A percentile compares a stretch with the other conserved stretches of the same genome.
These are phyloP conservation scores for Lutraria lutraria DNA, from an alignment of 2,888 invertebrate genomes.

Conservation along the genomic window DNA sequence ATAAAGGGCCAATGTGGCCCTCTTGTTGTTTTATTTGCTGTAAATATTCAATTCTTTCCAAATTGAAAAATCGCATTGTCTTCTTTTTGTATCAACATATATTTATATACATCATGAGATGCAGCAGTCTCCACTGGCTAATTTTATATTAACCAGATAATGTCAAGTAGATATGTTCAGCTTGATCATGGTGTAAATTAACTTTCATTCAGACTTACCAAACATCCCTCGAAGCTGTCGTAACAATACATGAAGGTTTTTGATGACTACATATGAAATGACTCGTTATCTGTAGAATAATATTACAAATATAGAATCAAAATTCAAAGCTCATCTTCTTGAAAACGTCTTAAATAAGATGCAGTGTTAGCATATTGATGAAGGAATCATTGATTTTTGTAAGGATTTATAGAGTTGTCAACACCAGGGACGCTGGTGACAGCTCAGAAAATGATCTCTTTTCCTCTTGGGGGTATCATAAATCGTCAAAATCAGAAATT, in stretches of 20 bases:
- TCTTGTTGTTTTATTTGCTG: too few species aligned
- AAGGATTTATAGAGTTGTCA: constrained; percentile 42
- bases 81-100: too few species aligned
- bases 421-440: constrained; percentile 33
- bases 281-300: background rate
- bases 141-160: background rate
- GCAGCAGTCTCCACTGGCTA: too few species aligned
- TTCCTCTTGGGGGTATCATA: constrained; percentile 38
- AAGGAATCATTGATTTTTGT: constrained; percentile 40
- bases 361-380: constrained; percentile 40
- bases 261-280: background rate
- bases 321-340: constrained; percentile 5
- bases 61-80: too few species aligned
- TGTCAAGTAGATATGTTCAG: background rate
- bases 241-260: background rate
- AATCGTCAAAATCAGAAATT: constrained; percentile 48
- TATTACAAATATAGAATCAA: constrained; percentile 11
- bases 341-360: constrained; percentile 33
- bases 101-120: too few species aligned
- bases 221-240: background rate
- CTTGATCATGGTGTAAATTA: background rate
- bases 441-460: constrained; percentile 30
- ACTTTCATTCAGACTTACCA: background rate
- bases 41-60: too few species aligned
- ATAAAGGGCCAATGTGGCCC: too few species aligned